Conservation (phyloP, 2,888 invertebrate species). For the Scaeva pyrastri region DNA sequence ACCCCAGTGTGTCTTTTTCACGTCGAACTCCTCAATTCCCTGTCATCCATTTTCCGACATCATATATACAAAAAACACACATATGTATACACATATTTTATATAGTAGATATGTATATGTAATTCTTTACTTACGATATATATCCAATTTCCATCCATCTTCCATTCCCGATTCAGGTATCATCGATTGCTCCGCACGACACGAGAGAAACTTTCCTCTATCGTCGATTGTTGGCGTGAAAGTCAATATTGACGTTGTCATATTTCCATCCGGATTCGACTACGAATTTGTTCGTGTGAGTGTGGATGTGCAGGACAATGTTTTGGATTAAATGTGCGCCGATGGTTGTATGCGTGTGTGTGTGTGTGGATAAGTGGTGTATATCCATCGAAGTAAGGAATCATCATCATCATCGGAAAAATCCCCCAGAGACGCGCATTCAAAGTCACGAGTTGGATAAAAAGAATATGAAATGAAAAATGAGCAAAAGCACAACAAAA, state of each 20-base stretch:
- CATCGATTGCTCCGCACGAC: slow-evolving; percentile 90
- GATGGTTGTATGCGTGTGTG: too few relatives aligned
- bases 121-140: slow-evolving; percentile 90
- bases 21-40: neutral
- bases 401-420: slow-evolving; percentile 49
- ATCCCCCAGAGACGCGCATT: slow-evolving; percentile 56
- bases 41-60: neutral
- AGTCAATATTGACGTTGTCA: slow-evolving; percentile 90
- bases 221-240: slow-evolving; percentile 92
- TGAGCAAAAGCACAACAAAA: slow-evolving; percentile 57
- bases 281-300: slow-evolving; percentile 52
- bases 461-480: slow-evolving; percentile 69
- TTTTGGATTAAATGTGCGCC: slow-evolving; percentile 11
- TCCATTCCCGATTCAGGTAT: slow-evolving; percentile 91
- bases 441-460: slow-evolving; percentile 40
- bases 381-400: slow-evolving; percentile 35
- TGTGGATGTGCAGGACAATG: slow-evolving; percentile 3
- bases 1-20: neutral
- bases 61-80: neutral
- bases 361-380: slow-evolving; percentile 20
- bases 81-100: slow-evolving; percentile 3
- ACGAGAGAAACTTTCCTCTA: slow-evolving; percentile 90
- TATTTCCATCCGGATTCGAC: slow-evolving; percentile 87
- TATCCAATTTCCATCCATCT: slow-evolving; percentile 92
- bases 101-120: too few relatives aligned